A percentile compares a stretch with the other conserved stretches of the same genome.
Evolutionary conservation across 2,888 invertebrate genomes (phyloP).

Genomic region (Hipparchia semele): DNA sequence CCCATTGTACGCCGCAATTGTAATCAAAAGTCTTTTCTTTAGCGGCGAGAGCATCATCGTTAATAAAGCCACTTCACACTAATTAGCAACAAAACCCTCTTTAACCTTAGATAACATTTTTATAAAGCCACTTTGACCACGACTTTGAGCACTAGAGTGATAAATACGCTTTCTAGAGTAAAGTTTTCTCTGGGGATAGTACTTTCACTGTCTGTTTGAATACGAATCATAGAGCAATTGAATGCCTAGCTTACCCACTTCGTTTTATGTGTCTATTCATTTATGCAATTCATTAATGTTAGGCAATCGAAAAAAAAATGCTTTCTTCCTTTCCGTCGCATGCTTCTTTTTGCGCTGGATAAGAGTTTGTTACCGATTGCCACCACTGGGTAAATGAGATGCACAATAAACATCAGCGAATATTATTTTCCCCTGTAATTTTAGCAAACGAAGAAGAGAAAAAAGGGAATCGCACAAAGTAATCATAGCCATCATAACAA

Average conservation of each 20-base stretch:
- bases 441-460: conserved; percentile 18
- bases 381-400: not conserved
- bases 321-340: no score
- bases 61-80: conserved; percentile 64
- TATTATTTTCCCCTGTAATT: conserved; percentile 26
- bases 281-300: no score
- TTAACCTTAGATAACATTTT: conserved; percentile 25
- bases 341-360: no score
- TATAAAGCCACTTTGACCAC: not conserved
- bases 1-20: conserved; percentile 70
- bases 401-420: conserved; percentile 5
- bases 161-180: not conserved
- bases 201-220: not conserved
- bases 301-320: no score
- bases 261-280: no score
- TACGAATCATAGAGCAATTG: not conserved
- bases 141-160: not conserved
- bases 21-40: conserved; percentile 73
- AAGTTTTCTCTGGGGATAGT: not conserved
- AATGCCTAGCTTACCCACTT: not conserved
- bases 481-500: conserved; percentile 31
- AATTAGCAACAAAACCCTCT: conserved; percentile 46
- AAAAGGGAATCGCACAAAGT: conserved; percentile 24
- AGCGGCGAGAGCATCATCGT: conserved; percentile 57
- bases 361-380: not conserved